Conservation (phyloP, 2,797 vertebrate species). For the Acanthopagrus latus region DNA sequence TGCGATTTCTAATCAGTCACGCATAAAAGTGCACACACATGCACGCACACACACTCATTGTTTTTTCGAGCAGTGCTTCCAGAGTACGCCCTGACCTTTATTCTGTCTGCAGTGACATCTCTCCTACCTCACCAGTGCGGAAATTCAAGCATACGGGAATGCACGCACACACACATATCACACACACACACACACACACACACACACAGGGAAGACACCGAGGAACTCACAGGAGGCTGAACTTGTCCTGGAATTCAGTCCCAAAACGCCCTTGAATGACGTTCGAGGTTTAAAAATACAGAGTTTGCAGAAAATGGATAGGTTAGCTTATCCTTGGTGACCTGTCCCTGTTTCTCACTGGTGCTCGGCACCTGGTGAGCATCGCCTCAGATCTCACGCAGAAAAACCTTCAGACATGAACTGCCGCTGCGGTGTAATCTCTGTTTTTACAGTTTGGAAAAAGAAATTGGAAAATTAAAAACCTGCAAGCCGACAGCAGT, state of each 20-base stretch:
- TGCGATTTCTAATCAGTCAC: constrained; percentile 43
- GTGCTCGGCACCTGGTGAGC: constrained; percentile 36
- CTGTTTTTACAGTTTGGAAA: not conserved
- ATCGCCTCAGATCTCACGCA: constrained; percentile 17
- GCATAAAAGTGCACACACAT: constrained; percentile 24
- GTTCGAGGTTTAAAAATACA: constrained; percentile 80
- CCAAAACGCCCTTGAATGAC: constrained; percentile 75
- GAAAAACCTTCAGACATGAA: constrained; percentile 15
- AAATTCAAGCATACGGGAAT: constrained; percentile 69
- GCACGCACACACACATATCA: constrained; percentile 8
- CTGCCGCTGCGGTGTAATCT: not conserved
- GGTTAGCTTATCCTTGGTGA: constrained; percentile 76
- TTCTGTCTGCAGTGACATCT: constrained; percentile 80
- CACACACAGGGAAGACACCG: constrained; percentile 60
- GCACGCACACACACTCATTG: constrained; percentile 50
- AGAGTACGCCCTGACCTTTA: constrained; percentile 80
- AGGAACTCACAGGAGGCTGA: constrained; percentile 71
- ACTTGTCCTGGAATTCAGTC: constrained; percentile 79
- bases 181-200: constrained; percentile 18
- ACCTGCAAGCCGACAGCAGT: too few relatives aligned
- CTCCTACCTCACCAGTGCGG: constrained; percentile 73
- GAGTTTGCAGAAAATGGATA: constrained; percentile 75
- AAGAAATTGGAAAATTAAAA: constrained; percentile 10
- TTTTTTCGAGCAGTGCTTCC: constrained; percentile 57
- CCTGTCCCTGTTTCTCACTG: constrained; percentile 71